Evolutionary conservation across 1,140 invertebrate genomes (phyloP).

Genomic region (Drosophila truncata): DNA sequence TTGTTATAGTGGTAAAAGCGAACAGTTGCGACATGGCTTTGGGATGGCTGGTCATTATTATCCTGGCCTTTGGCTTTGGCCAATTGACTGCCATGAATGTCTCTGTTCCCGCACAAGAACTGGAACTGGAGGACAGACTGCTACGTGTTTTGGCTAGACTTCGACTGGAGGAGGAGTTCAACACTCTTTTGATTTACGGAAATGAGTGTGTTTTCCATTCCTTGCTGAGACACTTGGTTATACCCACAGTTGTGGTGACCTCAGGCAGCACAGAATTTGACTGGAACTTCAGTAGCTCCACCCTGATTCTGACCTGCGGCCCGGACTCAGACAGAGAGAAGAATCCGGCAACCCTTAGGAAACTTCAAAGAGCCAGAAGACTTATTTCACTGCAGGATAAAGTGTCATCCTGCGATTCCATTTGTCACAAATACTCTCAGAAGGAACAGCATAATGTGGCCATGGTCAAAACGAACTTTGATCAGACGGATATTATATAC

Average conservation of each 20-base stretch:
- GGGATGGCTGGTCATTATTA: background rate
- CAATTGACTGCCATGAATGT: background rate
- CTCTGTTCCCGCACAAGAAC: background rate
- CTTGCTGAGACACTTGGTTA: constrained; percentile 18
- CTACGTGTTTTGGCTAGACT: constrained; percentile 30
- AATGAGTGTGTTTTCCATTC: constrained; percentile 46
- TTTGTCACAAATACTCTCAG: constrained; percentile 38
- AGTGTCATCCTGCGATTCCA: background rate
- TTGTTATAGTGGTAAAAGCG: background rate
- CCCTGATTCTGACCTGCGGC: constrained; percentile 43
- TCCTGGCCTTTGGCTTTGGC: constrained; percentile 20
- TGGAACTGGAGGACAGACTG: constrained; percentile 3
- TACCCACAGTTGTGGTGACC: constrained; percentile 27
- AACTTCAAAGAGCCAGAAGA: constrained; percentile 44
- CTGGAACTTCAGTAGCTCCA: constrained; percentile 48
- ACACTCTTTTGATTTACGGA: constrained; percentile 50
- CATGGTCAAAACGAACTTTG: constrained; percentile 35
- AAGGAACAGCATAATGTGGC: constrained; percentile 63
- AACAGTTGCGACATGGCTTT: background rate
- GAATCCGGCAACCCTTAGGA: constrained; percentile 20
- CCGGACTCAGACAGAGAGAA: constrained; percentile 28
- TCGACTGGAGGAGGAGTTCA: constrained; percentile 37
- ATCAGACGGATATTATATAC: constrained; percentile 19
- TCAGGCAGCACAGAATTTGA: constrained; percentile 38
- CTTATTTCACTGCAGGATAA: background rate